Evolutionary conservation across 2,888 invertebrate species (phyloP), one percentile per base, ranked within the genome.

Genomic region (Hemaris fuciformis): DNA sequence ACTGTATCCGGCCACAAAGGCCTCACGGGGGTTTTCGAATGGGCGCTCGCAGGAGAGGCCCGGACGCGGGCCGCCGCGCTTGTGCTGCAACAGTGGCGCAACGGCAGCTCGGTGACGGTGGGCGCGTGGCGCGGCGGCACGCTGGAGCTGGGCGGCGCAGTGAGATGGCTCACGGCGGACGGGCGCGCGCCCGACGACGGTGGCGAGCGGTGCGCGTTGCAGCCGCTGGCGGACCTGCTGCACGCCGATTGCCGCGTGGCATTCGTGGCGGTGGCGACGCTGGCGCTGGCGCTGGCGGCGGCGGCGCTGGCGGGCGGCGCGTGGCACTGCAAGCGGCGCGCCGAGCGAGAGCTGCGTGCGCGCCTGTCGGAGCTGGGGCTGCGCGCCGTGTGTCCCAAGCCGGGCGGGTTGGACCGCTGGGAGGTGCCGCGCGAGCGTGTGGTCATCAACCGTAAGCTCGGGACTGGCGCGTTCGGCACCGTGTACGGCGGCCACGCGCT

Each of bases 401-500:
- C 80, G 6, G 77, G 76, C n/a, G 87, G 83, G 0, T 88, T 97
- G 41, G 97, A 98, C 82, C 96, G 96, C 75, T 98, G 98, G 97
- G 98, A 98, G 85, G 94, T 98, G 57, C 94, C 96, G 0, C 94
- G 97, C 60, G 96, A 97, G 73, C 94, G 95, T 61, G 96, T 98
- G 27, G 97, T 98, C 20, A 95, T 98, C 68, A 98, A 97, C 88
- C 93, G 97, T 20, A 96, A 96, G 80, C 89, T 98, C 22, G 98
- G 96, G 7, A 97, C 97, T 83, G 98, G 98, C 15, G 98, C 98
- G 0, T 98, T 98, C 83, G 98, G 98, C 6, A 97, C 96, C 0
- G 98, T 98, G 1, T 98, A 97, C 84, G 97, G 97, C 38, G 98
- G 98, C 0, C 98, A 98, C 86, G 96, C 97, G 1, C 94, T 95